A percentile compares a stretch with the other conserved stretches of the same genome.
phyloP scores from a whole-genome alignment of 1,140 invertebrate genomes.

The Drosophila orosa region DNA sequence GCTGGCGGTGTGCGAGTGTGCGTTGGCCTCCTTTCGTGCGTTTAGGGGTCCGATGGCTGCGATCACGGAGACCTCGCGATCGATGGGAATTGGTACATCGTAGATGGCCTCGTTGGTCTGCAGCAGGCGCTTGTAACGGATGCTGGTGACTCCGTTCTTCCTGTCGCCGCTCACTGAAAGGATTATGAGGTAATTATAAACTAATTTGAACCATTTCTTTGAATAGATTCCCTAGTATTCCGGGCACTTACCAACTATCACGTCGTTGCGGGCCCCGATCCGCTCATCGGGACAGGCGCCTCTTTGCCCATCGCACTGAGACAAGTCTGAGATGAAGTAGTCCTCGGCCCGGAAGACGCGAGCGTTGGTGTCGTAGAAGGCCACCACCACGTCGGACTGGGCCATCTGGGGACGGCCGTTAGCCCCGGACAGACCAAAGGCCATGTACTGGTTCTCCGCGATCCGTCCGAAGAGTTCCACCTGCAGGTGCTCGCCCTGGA shows the following conservation, averaged over 20 bases:
- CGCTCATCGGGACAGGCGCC: slow-evolving; percentile 94
- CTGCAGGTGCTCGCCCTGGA: slow-evolving; percentile 89
- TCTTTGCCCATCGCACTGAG: slow-evolving; percentile 91
- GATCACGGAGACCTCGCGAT: slow-evolving; percentile 90
- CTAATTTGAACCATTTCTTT: too few relatives aligned
- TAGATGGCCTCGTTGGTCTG: slow-evolving; percentile 90
- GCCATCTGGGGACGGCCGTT: slow-evolving; percentile 89
- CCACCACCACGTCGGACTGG: slow-evolving; percentile 93
- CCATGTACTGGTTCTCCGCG: slow-evolving; percentile 93
- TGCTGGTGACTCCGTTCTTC: slow-evolving; percentile 92
- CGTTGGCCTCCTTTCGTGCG: slow-evolving; percentile 91
- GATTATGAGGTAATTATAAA: neutral
- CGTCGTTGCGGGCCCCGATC: slow-evolving; percentile 93
- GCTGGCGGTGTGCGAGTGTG: slow-evolving; percentile 88
- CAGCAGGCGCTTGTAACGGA: slow-evolving; percentile 91
- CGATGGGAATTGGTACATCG: slow-evolving; percentile 88
- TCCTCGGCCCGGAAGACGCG: slow-evolving; percentile 91
- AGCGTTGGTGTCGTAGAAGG: slow-evolving; percentile 90
- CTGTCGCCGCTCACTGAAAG: slow-evolving; percentile 88
- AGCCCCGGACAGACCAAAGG: slow-evolving; percentile 92
- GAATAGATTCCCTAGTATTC: neutral
- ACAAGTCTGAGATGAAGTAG: slow-evolving; percentile 93
- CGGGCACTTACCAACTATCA: slow-evolving; percentile 86
- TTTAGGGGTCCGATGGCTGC: slow-evolving; percentile 95
- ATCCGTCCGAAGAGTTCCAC: slow-evolving; percentile 91